These are phyloP conservation scores for Acanthis flammea DNA, from an alignment of 2,797 vertebrate genomes.

Conservation along the genomic window DNA sequence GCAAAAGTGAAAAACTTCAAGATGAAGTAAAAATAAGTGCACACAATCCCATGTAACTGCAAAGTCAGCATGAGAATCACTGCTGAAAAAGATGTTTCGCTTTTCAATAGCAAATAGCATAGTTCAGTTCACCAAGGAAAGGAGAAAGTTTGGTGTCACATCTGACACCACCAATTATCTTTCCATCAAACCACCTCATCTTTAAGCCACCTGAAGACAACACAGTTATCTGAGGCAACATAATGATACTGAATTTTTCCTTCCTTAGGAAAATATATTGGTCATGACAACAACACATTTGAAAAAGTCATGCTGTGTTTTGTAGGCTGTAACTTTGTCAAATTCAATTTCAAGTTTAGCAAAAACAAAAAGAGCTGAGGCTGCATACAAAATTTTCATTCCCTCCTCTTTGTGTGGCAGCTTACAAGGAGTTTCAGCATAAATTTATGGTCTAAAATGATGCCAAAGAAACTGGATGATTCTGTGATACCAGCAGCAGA, in stretches of 20 bases:
- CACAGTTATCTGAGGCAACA: not conserved
- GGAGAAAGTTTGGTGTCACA: not conserved
- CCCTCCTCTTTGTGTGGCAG: not conserved
- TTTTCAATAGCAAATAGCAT: rapidly evolving
- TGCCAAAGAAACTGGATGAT: not conserved
- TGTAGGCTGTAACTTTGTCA: not conserved
- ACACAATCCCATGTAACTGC: not conserved
- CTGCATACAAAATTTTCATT: not conserved
- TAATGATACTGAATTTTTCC: rapidly evolving
- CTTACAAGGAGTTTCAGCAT: not conserved
- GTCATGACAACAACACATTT: rapidly evolving
- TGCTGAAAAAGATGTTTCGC: not conserved
- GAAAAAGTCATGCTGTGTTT: not conserved
- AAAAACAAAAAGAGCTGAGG: not conserved
- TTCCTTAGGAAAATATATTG: not conserved
- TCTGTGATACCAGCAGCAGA: not conserved
- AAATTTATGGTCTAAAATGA: not conserved
- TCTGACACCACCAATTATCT: not conserved
- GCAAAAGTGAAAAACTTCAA: not conserved
- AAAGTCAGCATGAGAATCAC: not conserved
- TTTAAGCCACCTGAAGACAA: not conserved
- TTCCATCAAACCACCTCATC: not conserved
- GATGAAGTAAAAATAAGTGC: not conserved
- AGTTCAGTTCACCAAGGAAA: not conserved
- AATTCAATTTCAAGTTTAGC: not conserved